Base-by-base conservation (phyloP, 2,113 vertebrate genomes). In the Pollachius pollachius region DNA sequence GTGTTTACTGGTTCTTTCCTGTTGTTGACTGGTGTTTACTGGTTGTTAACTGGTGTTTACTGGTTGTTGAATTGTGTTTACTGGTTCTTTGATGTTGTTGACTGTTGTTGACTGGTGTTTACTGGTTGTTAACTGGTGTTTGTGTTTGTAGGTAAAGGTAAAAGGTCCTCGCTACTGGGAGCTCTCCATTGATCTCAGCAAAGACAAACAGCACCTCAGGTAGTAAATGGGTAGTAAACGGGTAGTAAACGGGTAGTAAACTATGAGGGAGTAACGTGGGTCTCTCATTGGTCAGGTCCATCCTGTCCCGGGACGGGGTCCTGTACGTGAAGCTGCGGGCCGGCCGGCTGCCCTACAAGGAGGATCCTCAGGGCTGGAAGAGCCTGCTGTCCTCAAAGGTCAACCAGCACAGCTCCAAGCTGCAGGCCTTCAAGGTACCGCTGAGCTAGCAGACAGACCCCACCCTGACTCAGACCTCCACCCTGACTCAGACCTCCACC, bases 141-240 rank as follows among this genome's bases (percentile, higher is more conserved):
- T 67, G 0, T 89, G 87, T 7, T 48, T 48, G 76, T 57, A 99
- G 97, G 93, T 99, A 77, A 95, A 94, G 89, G 95, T 99, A 66
- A 98, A 98, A 89, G 96, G 96, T 3, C 97, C 97, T 1, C 91
- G 97, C n/a, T 98, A 99, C 85, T 99, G 97, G 97, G 97, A 98
- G 74, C 90, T 99, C 57, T 83, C 95, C 4, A 94, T 99, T 34
- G 96, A 99, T 80, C 87, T 98, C 73, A 95, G 91, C 87, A 98
- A 94, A 84, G 97, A 96, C 84, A 92, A 91, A 0, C 93, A 95
- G 27, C 95, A 96, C 85, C 90, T 99, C 27, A 92, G 96, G 97
- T 98, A 87, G 7, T 48, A 48, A 9, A 48, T 9, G 1, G 2
- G 12, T 48, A 48, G 9, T 48, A 48, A 48, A 48, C 41, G 11